phyloP scores from a whole-genome alignment of 2,797 vertebrate species.

The Poeciliopsis presidionis region DNA sequence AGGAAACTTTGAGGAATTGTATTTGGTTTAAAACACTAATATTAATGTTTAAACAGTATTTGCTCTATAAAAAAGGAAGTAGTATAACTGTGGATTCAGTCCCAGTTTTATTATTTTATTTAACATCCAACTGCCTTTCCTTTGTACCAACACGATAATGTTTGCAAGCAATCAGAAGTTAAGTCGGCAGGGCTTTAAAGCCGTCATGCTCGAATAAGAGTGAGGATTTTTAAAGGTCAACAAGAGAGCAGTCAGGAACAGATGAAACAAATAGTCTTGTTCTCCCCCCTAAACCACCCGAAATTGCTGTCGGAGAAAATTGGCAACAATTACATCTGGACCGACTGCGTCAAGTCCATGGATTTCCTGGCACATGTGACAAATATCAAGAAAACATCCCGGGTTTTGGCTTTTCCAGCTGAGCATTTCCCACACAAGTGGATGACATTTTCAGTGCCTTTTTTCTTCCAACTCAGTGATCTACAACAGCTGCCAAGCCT shows the following conservation, averaged over 20 bases:
- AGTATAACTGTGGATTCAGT: constrained; percentile 23
- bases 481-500: constrained; percentile 9
- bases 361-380: constrained; percentile 38
- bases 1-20: not conserved
- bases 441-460: constrained; percentile 21
- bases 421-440: constrained; percentile 6
- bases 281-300: not conserved
- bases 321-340: constrained; percentile 54
- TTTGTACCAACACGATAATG: not conserved
- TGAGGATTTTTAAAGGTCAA: constrained; percentile 58
- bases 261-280: constrained; percentile 44
- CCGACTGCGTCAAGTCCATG: constrained; percentile 41
- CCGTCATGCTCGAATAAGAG: constrained; percentile 29
- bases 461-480: not conserved
- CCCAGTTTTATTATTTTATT: constrained; percentile 15
- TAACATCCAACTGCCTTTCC: not conserved
- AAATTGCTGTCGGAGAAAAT: constrained; percentile 50
- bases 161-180: constrained; percentile 37
- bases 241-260: constrained; percentile 33
- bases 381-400: constrained; percentile 22
- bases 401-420: not conserved
- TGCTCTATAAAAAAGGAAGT: constrained; percentile 9
- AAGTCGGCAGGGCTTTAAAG: constrained; percentile 37
- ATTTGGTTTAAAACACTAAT: not conserved
- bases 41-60: not conserved